These are phyloP conservation scores for Austrolebias charrua DNA, from an alignment of 2,797 vertebrate genomes.

Conservation along the genomic window DNA sequence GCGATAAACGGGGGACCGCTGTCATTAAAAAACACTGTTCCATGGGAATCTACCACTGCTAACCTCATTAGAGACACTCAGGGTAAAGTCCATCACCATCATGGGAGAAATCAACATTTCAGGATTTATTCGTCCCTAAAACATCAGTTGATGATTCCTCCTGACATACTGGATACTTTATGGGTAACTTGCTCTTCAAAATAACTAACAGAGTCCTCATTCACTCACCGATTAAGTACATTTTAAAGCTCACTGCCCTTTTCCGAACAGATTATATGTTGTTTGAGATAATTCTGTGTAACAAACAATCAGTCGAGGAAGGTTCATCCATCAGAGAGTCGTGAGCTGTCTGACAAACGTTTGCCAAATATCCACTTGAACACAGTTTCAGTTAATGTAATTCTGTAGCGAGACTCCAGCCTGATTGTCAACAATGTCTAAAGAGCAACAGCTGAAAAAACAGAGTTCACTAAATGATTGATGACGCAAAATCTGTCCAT, in stretches of 20 bases:
- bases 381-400: conserved; percentile 42
- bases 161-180: too few species aligned
- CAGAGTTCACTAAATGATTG: conserved; percentile 39
- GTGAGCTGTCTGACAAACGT: conserved; percentile 29
- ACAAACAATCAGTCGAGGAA: conserved; percentile 17
- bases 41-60: not conserved
- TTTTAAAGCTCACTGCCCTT: not conserved
- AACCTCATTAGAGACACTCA: conserved; percentile 32
- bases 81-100: conserved; percentile 26
- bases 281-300: not conserved
- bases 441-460: conserved; percentile 29
- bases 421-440: conserved; percentile 38
- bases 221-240: not conserved
- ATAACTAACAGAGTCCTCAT: not conserved
- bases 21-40: too few species aligned
- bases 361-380: conserved; percentile 36
- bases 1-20: too few species aligned
- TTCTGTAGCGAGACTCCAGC: conserved; percentile 30
- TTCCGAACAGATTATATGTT: not conserved
- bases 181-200: too few species aligned
- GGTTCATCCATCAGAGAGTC: conserved; percentile 39
- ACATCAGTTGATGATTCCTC: not conserved
- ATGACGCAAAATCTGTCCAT: conserved; percentile 32
- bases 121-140: not conserved
- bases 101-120: not conserved